Conservation (phyloP, 2,113 vertebrate genomes). For the Cyphomyrus plagiostoma region DNA sequence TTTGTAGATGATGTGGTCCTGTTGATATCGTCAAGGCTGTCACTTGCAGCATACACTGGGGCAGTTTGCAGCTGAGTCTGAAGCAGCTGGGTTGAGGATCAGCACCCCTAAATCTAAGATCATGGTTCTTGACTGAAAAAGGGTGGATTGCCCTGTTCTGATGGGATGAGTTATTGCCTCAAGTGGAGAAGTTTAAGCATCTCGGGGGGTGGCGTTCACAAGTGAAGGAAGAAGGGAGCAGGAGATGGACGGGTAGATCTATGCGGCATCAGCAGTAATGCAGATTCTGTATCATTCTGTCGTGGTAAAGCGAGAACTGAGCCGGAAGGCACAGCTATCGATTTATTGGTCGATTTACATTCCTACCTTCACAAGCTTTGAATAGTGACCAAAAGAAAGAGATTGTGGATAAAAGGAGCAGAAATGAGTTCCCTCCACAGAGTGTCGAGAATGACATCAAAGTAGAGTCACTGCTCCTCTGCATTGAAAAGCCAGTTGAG, state of each 20-base stretch:
- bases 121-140: background rate
- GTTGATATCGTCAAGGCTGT: background rate
- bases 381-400: background rate
- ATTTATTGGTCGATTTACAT: background rate
- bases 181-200: background rate
- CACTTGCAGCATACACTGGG: background rate
- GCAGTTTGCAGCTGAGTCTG: background rate
- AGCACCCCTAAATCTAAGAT: background rate
- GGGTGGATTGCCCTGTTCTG: background rate
- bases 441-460: background rate
- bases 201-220: background rate
- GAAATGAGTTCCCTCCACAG: background rate
- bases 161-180: background rate
- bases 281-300: background rate
- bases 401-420: background rate
- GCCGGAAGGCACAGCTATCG: background rate
- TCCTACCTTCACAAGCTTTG: background rate
- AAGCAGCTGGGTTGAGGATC: background rate
- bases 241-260: background rate
- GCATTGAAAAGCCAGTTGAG: background rate
- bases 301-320: background rate
- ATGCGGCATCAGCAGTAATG: background rate
- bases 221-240: background rate
- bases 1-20: background rate
- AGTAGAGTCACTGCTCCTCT: background rate